Conservation (phyloP, 2,888 invertebrate genomes). For the Lochmaea capreae region DNA sequence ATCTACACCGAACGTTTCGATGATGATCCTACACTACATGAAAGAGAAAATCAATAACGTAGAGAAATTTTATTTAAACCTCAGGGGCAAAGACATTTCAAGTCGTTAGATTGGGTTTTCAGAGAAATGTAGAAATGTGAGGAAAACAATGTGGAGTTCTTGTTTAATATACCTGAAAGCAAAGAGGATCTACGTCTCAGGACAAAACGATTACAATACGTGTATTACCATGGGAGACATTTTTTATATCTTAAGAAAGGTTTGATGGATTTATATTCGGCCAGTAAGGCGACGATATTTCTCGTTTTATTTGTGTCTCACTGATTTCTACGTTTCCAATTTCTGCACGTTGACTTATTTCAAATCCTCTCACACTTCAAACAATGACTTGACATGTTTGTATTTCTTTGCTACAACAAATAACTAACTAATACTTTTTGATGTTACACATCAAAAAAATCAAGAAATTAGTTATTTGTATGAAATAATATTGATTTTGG, state of each 20-base stretch:
- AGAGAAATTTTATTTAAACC: slow-evolving; percentile 32
- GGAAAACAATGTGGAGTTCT: slow-evolving; percentile 33
- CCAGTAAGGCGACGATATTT: not conserved
- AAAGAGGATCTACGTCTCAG: slow-evolving; percentile 27
- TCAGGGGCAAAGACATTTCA: slow-evolving; percentile 33
- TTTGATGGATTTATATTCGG: slow-evolving; percentile 32
- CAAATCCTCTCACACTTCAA: not conserved
- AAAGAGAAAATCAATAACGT: slow-evolving; percentile 29
- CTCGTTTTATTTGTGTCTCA: not conserved
- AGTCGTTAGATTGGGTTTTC: slow-evolving; percentile 31
- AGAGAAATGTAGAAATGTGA: slow-evolving; percentile 31
- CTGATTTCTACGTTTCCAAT: slow-evolving; percentile 9
- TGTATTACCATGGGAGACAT: slow-evolving; percentile 31
- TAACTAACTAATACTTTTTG: not conserved
- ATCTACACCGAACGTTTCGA: slow-evolving; percentile 10
- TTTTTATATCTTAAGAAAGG: slow-evolving; percentile 27
- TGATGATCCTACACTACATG: slow-evolving; percentile 26
- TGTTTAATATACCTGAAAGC: slow-evolving; percentile 33
- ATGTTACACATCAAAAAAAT: not conserved
- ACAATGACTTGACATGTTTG: not conserved
- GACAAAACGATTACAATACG: slow-evolving; percentile 29
- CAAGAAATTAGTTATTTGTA: not conserved
- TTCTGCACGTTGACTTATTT: slow-evolving; percentile 1
- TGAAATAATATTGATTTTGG: not conserved
- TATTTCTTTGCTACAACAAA: not conserved